Evolutionary conservation across 23 tunicate genomes (phyloP), one percentile per base, ranked within the genome.

Genomic region (Phallusia fumigata): DNA sequence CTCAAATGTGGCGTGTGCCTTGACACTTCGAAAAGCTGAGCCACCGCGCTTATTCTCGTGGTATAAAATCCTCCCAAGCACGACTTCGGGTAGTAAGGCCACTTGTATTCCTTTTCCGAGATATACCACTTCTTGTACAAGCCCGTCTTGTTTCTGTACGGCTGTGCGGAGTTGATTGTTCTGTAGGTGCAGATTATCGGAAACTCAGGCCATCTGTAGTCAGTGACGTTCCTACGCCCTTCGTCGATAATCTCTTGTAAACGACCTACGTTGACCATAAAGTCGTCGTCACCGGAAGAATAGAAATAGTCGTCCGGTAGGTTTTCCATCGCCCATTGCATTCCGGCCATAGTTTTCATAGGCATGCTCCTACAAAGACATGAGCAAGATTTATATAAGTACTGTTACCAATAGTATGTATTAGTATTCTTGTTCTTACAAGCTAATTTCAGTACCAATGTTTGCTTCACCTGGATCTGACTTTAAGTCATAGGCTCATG

Each of bases 241-340:
- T 32, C 44, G 36, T 74, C 77, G 34, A 74, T 30, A 0, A 74
- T 74, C 19, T 74, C 77, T 16, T 74, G 36, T 30, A 74, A 19
- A 18, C 36, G 40, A 32, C 44, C 44, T 8, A 74, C 44, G 34
- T 74, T 33, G 35, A 32, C 36, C 36, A 74, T 74, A 31, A 74
- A 74, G 77, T 74, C 77, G 77, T 74, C 77, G 35, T 74, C 77
- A 2, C 77, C 77, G 13, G 77, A 74, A 2, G 77, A 74, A 33
- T 74, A 74, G 35, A 74, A 74, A 31, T 32, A 74, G 22, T 74
- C 44, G 26, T 16, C 16, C 12, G 77, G 77, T 1, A 74, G 40
- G 16, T 74, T 74, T 18, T 74, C 77, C 0, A 19, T 32, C 12
- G 77, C 77, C 77, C 77, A 74, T 30, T 74, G 77, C 77, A 74